Base-by-base conservation (phyloP, 2,888 invertebrate species). In the Hirtodrosophila alboralis region DNA sequence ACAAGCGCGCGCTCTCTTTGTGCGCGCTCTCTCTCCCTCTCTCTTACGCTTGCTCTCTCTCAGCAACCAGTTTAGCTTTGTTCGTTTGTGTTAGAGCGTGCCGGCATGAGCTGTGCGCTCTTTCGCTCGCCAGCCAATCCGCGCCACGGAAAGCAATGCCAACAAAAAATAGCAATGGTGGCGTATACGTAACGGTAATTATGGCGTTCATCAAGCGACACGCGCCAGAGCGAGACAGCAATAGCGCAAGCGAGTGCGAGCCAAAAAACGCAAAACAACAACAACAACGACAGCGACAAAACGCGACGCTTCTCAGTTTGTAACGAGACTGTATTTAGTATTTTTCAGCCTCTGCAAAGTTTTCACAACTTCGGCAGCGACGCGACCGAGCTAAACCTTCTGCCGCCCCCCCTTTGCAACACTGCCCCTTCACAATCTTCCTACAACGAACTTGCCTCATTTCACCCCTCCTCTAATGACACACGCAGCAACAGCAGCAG, bases 271-370 rank as follows among this genome's bases (percentile, higher is more conserved):
- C 34, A 47, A 67, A 23, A 38, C 44, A 13, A 54, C 12, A 28
- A 34, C 7, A 34, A 36, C 18, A 34, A 23, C n/a, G n/a, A n/a
- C n/a, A n/a, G n/a, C n/a, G n/a, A n/a, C n/a, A 28, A 10, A 68
- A 56, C 51, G 77, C 78, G 56, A 64, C 64, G 78, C 81, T 84
- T 65, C 80, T 85, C 87, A 79, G 85, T 47, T 74, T 84, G 75
- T 88, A 88, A 89, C 88, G 67, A 89, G 89, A 78, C 85, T 87
- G 88, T 89, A 88, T 88, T 89, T 88, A 89, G 88, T 81, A 76
- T 79, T 75, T 78, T 21, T 23, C 74, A 78, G 71, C 56, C 81
- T 72, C 85, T 67, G 85, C 78, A 72, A 77, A 76, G 74, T 73
- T 87, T 77, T 84, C 75, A 74, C 72, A 84, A 70, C 73, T 73